Percentiles rank a stretch among this genome's conserved stretches.
Conservation (phyloP, 2,888 invertebrate species). For the Pyralis farinalis region DNA sequence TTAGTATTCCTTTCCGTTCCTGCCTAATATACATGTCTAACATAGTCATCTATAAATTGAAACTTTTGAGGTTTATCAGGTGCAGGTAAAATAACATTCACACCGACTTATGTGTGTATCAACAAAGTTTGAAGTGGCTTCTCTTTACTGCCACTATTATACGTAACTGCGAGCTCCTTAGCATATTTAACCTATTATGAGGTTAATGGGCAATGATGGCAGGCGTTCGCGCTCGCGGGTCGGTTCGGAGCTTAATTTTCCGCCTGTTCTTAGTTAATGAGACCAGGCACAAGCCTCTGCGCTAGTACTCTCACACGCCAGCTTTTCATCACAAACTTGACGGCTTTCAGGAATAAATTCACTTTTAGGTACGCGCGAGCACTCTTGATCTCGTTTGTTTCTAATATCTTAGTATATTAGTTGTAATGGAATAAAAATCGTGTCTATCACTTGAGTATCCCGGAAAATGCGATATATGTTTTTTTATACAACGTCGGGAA, state of each 20-base stretch:
- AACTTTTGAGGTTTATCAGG: too few species aligned
- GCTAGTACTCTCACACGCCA: conserved; percentile 19
- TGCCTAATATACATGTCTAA: too few species aligned
- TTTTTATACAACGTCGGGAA: too few species aligned
- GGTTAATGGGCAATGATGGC: conserved; percentile 68
- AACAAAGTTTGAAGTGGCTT: conserved; percentile 31
- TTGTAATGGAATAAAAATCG: not conserved
- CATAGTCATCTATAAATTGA: too few species aligned
- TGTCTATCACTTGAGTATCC: too few species aligned
- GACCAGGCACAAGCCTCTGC: conserved; percentile 28
- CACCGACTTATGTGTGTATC: conserved; percentile 2
- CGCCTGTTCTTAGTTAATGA: conserved; percentile 52
- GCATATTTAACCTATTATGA: conserved; percentile 72
- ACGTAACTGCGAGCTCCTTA: conserved; percentile 53
- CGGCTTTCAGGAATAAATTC: conserved; percentile 23
- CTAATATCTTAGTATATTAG: not conserved
- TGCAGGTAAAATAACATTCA: too few species aligned
- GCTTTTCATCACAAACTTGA: conserved; percentile 30
- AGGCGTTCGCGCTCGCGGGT: conserved; percentile 36
- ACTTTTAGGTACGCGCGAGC: conserved; percentile 16
- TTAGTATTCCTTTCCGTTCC: too few species aligned
- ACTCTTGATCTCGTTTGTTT: conserved; percentile 9
- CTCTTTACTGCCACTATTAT: conserved; percentile 40
- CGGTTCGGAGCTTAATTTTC: conserved; percentile 51
- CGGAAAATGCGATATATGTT: too few species aligned